Base-by-base conservation (phyloP, 2,888 invertebrate genomes). In the Antheraea assamensis region DNA sequence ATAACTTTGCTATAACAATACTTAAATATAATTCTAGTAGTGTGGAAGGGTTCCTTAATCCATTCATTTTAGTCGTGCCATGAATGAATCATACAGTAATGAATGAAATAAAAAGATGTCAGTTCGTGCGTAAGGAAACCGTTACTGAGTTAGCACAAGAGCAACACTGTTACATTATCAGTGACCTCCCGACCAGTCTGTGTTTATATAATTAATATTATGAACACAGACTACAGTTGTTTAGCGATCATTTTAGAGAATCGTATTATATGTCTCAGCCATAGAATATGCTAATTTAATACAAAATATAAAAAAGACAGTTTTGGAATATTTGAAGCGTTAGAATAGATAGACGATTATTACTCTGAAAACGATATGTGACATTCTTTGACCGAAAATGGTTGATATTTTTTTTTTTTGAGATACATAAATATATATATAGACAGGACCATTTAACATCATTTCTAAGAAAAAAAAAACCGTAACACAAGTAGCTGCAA, bases 191-290 rank as follows among this genome's bases (percentile, higher is more conserved):
- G 72, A 73, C 75, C 74, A 75, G 77, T 27, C 73, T 80, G 78
- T 85, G 82, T 83, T 85, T 82, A 84, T 84, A 85, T 76, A 83
- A 86, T 85, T 81, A 83, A 86, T 85, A 81, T 83, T 80, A 78
- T 73, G 76, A 79, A 70, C 74, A 73, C 72, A 77, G 72, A 80
- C 79, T 80, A 80, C 75, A 75, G 79, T 79, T 78, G 80, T 75
- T 81, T 83, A 79, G 81, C 79, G 80, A 83, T 79, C 78, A 71
- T 76, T 81, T 77, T 71, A 73, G 82, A 82, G 83, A 79, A 73
- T 55, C 70, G 17, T 13, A 77, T 58, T 10, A 58, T 58, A 24
- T 24, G 10, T 24, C 24, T 24, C 13, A 58, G 24, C n/a, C 5
- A 58, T 58, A 24, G 24, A 7, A 21, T 19, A 52, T 21, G 21